phyloP scores from a whole-genome alignment of 1,140 invertebrate genomes.

The Camponotus vicinus region DNA sequence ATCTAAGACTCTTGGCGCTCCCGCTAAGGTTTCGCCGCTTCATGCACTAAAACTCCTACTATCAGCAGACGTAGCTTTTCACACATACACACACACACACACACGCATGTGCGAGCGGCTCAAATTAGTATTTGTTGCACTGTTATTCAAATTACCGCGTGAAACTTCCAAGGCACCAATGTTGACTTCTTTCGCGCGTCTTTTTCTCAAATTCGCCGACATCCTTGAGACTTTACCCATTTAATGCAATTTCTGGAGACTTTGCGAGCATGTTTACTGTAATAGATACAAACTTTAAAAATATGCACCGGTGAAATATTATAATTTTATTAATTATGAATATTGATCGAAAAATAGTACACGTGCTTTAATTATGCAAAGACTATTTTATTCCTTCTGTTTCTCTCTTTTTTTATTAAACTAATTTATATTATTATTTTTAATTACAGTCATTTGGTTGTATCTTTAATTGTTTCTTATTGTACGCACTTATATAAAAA shows the following conservation, averaged over 20 bases:
- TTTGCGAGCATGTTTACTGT: not conserved
- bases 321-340: constrained; percentile 53
- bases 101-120: constrained; percentile 1
- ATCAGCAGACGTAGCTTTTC: constrained; percentile 1
- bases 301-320: constrained; percentile 5
- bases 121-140: constrained; percentile 79
- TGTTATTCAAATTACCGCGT: constrained; percentile 78
- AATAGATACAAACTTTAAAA: not conserved
- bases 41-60: constrained; percentile 36
- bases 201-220: not conserved
- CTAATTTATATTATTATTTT: constrained; percentile 49
- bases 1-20: constrained; percentile 74
- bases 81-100: constrained; percentile 23
- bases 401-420: not conserved
- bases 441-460: constrained; percentile 48
- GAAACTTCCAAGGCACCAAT: constrained; percentile 41
- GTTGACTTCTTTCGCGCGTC: constrained; percentile 37
- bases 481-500: not conserved
- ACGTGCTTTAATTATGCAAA: too few relatives aligned
- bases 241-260: not conserved
- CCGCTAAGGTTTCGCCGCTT: constrained; percentile 40
- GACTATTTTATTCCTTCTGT: constrained; percentile 48
- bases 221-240: not conserved
- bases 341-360: constrained; percentile 21
- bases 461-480: constrained; percentile 5